A percentile compares a stretch with the other conserved stretches of the same genome.
These are phyloP conservation scores for Andrena fulva DNA, from an alignment of 2,888 invertebrate genomes.

Conservation along the genomic window DNA sequence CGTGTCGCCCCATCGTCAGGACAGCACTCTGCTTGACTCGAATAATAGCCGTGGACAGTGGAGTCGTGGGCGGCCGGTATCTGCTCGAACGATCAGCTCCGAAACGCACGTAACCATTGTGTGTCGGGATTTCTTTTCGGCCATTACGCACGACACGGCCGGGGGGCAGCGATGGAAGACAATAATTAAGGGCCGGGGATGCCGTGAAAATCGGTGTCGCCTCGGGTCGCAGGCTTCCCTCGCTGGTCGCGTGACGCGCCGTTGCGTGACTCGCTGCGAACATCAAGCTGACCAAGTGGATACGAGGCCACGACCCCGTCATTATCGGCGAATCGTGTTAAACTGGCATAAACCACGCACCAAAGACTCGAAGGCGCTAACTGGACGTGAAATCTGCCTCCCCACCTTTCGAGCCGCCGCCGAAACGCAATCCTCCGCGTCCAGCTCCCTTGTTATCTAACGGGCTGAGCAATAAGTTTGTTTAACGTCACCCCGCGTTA, in stretches of 20 bases:
- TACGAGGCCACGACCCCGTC: slow-evolving; percentile 75
- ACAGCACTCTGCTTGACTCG: slow-evolving; percentile 32
- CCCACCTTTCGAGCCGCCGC: slow-evolving; percentile 26
- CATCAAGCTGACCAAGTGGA: slow-evolving; percentile 75
- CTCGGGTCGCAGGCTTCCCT: slow-evolving; percentile 25
- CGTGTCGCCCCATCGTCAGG: slow-evolving; percentile 41
- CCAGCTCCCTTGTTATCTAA: slow-evolving; percentile 14
- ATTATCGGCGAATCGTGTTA: slow-evolving; percentile 78
- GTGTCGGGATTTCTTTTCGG: slow-evolving; percentile 39
- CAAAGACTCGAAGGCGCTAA: slow-evolving; percentile 63
- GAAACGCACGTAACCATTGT: slow-evolving; percentile 49
- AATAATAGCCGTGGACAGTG: slow-evolving; percentile 42
- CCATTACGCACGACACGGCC: slow-evolving; percentile 38
- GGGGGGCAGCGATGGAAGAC: slow-evolving; percentile 49
- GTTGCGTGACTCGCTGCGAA: slow-evolving; percentile 73
- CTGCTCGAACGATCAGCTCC: slow-evolving; percentile 52
- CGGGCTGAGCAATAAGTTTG: slow-evolving; percentile 29
- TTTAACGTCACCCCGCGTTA: slow-evolving; percentile 27
- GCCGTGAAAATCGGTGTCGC: slow-evolving; percentile 63
- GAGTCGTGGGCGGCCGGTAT: slow-evolving; percentile 52
- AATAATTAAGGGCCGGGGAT: slow-evolving; percentile 66
- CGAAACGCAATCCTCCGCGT: slow-evolving; percentile 26
- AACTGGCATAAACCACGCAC: slow-evolving; percentile 71
- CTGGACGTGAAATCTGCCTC: slow-evolving; percentile 61
- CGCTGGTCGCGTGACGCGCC: slow-evolving; percentile 48